A percentile compares a stretch with the other conserved stretches of the same genome.
phyloP scores from a whole-genome alignment of 2,113 vertebrate genomes.

The Stercorarius parasiticus region DNA sequence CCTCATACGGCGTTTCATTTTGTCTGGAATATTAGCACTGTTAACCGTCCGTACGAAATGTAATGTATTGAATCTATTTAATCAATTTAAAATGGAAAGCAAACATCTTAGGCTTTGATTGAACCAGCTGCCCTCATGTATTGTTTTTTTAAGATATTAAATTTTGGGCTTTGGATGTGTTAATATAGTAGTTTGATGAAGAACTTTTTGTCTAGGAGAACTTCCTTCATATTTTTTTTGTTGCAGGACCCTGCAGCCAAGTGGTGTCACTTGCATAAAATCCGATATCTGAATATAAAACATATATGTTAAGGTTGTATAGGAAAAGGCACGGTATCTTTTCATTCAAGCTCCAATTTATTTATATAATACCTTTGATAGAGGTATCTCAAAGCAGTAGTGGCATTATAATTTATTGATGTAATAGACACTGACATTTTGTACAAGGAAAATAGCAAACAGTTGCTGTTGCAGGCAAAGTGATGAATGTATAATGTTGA shows the following conservation, averaged over 20 bases:
- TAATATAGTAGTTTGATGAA: neutral
- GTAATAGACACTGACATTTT: neutral
- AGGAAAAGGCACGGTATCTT: neutral
- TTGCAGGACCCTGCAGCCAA: neutral
- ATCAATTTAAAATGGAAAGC: constrained; percentile 28
- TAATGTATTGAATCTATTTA: constrained; percentile 4
- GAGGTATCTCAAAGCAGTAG: neutral
- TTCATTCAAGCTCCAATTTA: neutral
- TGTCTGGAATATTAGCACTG: constrained; percentile 10
- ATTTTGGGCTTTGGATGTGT: neutral
- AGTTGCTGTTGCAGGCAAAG: neutral
- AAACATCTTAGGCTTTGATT: neutral
- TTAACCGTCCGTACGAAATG: constrained; percentile 33
- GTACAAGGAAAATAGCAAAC: neutral
- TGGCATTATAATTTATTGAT: neutral
- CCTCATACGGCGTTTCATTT: neutral
- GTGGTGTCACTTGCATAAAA: neutral
- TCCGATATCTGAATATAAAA: neutral
- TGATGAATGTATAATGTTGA: neutral
- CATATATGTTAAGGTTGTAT: neutral
- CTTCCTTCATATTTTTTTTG: neutral
- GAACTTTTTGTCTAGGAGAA: neutral
- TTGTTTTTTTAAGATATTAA: neutral
- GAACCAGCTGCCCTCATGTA: neutral
- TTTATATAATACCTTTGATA: neutral